Percentiles rank a stretch among this genome's conserved stretches.
Evolutionary conservation across 2,888 invertebrate species (phyloP).

Genomic region (Acleris literana): DNA sequence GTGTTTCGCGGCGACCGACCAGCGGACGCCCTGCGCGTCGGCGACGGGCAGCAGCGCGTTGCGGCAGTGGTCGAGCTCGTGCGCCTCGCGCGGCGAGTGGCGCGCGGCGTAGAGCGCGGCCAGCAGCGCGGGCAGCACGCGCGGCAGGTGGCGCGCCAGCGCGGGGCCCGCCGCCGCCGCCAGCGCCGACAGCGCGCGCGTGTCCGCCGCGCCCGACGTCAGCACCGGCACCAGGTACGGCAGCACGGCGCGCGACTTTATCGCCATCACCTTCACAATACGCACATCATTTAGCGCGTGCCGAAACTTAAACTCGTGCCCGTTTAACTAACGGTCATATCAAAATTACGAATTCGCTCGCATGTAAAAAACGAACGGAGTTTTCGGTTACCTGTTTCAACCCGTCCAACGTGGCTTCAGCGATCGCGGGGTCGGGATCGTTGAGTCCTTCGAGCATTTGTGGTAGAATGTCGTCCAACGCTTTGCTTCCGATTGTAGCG

Average conservation of each 20-base stretch:
- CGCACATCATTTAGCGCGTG: too few species aligned
- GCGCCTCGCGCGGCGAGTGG: constrained; percentile 85
- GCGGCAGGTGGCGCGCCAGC: constrained; percentile 93
- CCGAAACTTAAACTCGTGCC: too few species aligned
- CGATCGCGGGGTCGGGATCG: constrained; percentile 89
- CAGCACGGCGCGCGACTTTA: constrained; percentile 97
- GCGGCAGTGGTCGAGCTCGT: constrained; percentile 95
- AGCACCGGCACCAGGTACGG: constrained; percentile 98
- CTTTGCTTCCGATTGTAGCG: constrained; percentile 95
- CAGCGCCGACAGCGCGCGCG: constrained; percentile 95
- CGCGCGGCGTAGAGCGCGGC: constrained; percentile 88
- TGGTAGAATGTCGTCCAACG: constrained; percentile 98
- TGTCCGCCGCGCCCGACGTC: constrained; percentile 89
- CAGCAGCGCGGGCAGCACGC: constrained; percentile 96
- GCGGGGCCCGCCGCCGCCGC: constrained; percentile 98
- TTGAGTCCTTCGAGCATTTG: constrained; percentile 91
- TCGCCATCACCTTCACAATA: constrained; percentile 90
- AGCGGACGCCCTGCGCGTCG: constrained; percentile 93
- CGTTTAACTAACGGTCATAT: too few species aligned
- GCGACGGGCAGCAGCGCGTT: constrained; percentile 95
- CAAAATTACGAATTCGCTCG: too few species aligned
- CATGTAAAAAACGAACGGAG: too few species aligned
- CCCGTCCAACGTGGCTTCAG: constrained; percentile 97
- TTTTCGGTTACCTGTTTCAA: constrained; percentile 87
- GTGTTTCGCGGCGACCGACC: constrained; percentile 73